Base-by-base conservation (phyloP, 1,140 invertebrate species). In the Caenorhabditis tropicalis region DNA sequence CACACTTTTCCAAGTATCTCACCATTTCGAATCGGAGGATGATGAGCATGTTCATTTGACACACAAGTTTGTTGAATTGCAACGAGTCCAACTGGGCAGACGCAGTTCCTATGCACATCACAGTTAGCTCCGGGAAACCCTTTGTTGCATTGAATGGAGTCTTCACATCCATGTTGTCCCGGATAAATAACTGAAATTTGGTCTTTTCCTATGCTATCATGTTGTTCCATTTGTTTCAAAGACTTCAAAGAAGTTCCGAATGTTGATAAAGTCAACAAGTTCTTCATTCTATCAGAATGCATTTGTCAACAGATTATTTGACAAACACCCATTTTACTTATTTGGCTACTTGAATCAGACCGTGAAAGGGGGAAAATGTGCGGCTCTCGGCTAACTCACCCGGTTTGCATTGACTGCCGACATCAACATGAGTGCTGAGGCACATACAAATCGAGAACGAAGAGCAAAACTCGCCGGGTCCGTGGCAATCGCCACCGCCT, bases 121-220 rank as follows among this genome's bases (percentile, higher is more conserved):
- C 88, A 89, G n/a, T 80, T 82, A 7, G 88, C 85, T 16, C 88
- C 88, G 15, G 88, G 88, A 46, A 85, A 89, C 16, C 83, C 87
- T 49, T 88, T 85, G 19, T 80, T 82, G 70, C 88, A 89, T 74
- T 89, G 88, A 29, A 83, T 79, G 4, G 83, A 58, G 65, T 89
- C 88, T 43, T 85, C 81, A 79, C 88, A 89, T 15, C 88, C 88
- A 43, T 56, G 79, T 51, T 89, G 85, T 3, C 88, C 88, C 24
- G 88, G 88, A 58, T 88, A 89, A 5, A 89, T 81, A 0, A 74
- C 88, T 89, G 65, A 82, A 89, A 88, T 51, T 39, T 0, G 7
- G 51, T 4, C 27, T 27, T 56, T 56, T 27, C 21, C 19, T 5
- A 19, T 51, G 48, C n/a, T 19, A 51, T 19, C n/a, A n/a, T 15